phyloP scores from a whole-genome alignment of 2,113 vertebrate species.

The Erinaceus europaeus region DNA sequence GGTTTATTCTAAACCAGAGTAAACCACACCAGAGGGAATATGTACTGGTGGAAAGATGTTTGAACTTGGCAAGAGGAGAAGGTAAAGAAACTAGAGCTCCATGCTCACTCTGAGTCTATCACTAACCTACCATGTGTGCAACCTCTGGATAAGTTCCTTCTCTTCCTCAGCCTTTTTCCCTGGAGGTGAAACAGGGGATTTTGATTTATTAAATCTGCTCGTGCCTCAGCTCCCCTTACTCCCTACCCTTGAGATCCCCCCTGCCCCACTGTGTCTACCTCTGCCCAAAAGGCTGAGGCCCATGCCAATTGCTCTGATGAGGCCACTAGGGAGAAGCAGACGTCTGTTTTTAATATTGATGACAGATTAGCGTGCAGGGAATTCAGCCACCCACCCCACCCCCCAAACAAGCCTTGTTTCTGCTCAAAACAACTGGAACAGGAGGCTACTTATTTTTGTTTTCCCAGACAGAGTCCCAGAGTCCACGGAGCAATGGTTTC shows the following conservation, averaged over 20 bases:
- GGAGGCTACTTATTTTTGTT: slow-evolving; percentile 49
- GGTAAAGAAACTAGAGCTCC: not conserved
- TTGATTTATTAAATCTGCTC: slow-evolving; percentile 5
- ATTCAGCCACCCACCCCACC: slow-evolving; percentile 47
- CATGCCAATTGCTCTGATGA: slow-evolving; percentile 54
- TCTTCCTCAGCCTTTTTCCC: not conserved
- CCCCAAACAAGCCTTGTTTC: slow-evolving; percentile 54
- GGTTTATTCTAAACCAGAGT: not conserved
- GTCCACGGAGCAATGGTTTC: not conserved
- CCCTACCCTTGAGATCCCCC: not conserved
- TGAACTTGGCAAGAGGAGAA: not conserved
- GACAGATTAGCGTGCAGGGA: slow-evolving; percentile 68
- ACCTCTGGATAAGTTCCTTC: not conserved
- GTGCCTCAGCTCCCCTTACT: not conserved
- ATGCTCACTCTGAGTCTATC: not conserved
- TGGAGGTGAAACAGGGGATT: not conserved
- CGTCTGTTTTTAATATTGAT: slow-evolving; percentile 70
- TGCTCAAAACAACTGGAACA: slow-evolving; percentile 76
- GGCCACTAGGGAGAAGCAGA: slow-evolving; percentile 53
- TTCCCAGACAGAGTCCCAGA: slow-evolving; percentile 24
- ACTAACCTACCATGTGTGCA: not conserved
- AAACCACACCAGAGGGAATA: not conserved
- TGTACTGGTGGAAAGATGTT: not conserved
- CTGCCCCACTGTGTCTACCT: not conserved
- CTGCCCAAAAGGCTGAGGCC: slow-evolving; percentile 37